Evolutionary conservation across 2,888 invertebrate species (phyloP).

Genomic region (Pyrgus malvae): DNA sequence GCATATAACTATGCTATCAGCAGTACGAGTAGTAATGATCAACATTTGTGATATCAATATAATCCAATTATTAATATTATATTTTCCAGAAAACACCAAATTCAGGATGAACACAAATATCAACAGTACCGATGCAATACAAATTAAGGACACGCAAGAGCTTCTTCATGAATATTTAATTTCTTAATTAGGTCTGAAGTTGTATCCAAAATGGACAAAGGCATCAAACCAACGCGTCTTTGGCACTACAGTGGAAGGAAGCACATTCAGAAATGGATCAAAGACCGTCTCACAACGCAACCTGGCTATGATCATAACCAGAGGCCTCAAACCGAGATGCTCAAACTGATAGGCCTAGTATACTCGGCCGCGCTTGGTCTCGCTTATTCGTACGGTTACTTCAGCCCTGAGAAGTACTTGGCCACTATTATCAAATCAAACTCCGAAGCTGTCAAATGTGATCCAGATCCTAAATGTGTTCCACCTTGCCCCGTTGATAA

Average conservation of each 20-base stretch:
- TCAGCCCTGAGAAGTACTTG: slow-evolving; percentile 31
- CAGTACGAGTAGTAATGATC: too few relatives aligned
- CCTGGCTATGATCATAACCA: slow-evolving; percentile 23
- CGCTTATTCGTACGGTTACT: slow-evolving; percentile 41
- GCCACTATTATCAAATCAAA: slow-evolving; percentile 1
- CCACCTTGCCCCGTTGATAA: slow-evolving; percentile 1
- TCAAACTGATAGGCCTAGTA: slow-evolving; percentile 35
- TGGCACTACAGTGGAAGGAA: slow-evolving; percentile 53
- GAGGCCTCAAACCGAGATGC: slow-evolving; percentile 32
- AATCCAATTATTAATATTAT: too few relatives aligned
- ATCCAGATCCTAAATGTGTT: too few relatives aligned
- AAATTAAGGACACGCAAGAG: not conserved
- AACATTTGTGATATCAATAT: too few relatives aligned
- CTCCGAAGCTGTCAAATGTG: slow-evolving; percentile 8
- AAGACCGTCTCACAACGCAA: slow-evolving; percentile 34
- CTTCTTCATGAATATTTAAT: not conserved
- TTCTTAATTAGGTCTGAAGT: not conserved
- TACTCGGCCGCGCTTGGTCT: slow-evolving; percentile 28
- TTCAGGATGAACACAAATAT: too few relatives aligned
- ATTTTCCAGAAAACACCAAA: too few relatives aligned
- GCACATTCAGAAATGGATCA: slow-evolving; percentile 40
- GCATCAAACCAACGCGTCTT: slow-evolving; percentile 57
- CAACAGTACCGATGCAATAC: not conserved
- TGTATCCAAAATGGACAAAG: slow-evolving; percentile 38
- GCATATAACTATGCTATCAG: too few relatives aligned